These are phyloP conservation scores for Nesidiocoris tenuis DNA, from an alignment of 2,888 invertebrate species.

Conservation along the genomic window DNA sequence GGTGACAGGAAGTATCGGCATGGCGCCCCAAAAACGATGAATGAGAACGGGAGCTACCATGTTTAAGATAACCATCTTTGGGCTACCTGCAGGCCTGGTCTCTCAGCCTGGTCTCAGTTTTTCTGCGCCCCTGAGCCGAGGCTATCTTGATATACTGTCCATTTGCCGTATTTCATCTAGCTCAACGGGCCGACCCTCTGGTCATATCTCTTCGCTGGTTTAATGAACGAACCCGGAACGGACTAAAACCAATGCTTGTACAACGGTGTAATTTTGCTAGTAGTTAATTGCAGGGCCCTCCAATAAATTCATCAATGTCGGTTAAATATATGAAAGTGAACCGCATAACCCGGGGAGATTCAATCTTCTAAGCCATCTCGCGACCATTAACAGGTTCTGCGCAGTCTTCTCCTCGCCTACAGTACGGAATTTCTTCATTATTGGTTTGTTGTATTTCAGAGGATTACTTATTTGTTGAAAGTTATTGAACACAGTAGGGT, in stretches of 20 bases:
- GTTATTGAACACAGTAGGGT: too few relatives aligned
- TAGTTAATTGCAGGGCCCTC: conserved; percentile 26
- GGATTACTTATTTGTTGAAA: too few relatives aligned
- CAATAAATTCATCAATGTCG: conserved; percentile 30
- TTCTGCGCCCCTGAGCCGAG: background rate
- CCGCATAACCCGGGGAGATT: conserved; percentile 13
- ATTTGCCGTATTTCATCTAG: conserved; percentile 17
- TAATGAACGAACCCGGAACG: conserved; percentile 10
- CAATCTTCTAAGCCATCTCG: conserved; percentile 13
- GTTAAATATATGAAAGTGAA: conserved; percentile 29
- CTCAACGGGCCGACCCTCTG: background rate
- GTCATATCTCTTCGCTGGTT: conserved; percentile 1
- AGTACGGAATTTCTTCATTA: conserved; percentile 24
- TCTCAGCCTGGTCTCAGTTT: background rate
- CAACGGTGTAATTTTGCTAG: conserved; percentile 22
- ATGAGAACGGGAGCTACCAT: conserved; percentile 17
- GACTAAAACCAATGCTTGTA: conserved; percentile 7
- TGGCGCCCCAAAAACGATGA: background rate
- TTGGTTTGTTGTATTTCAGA: background rate
- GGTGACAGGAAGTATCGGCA: background rate
- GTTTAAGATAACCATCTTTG: conserved; percentile 20
- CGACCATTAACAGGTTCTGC: conserved; percentile 28
- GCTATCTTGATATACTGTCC: conserved; percentile 20
- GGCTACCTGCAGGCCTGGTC: conserved; percentile 11
- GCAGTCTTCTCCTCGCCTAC: background rate